These are phyloP conservation scores for Formica aserva DNA, from an alignment of 2,888 invertebrate species.

Conservation along the genomic window DNA sequence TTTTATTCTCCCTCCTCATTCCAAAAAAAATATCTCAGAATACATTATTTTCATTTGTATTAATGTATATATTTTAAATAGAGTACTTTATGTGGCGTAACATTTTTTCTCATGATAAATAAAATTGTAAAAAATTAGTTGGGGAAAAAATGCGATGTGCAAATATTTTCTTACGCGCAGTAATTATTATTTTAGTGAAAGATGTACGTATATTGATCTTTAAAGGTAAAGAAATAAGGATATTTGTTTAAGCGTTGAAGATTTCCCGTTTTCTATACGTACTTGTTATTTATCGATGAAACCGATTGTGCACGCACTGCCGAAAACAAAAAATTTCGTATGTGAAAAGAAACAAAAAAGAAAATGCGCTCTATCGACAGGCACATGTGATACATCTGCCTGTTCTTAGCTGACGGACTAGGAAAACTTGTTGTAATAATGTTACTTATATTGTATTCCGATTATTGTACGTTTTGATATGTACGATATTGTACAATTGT, in stretches of 20 bases:
- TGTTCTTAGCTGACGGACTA: background rate
- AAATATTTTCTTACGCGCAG: background rate
- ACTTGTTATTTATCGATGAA: conserved; percentile 17
- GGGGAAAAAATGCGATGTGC: background rate
- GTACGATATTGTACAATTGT: conserved; percentile 34
- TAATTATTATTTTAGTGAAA: conserved; percentile 17
- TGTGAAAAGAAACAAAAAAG: background rate
- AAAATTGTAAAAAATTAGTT: background rate
- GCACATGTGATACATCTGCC: background rate
- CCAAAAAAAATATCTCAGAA: background rate
- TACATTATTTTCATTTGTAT: background rate
- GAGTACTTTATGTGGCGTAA: background rate
- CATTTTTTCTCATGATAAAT: background rate
- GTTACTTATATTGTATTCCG: conserved; percentile 33
- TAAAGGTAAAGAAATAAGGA: background rate
- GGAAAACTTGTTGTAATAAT: conserved; percentile 34
- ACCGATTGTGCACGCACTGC: conserved; percentile 20
- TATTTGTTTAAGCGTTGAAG: conserved; percentile 16
- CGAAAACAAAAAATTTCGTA: background rate
- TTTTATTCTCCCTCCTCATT: background rate
- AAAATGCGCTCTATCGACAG: background rate
- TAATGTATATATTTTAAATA: background rate
- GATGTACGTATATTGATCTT: conserved; percentile 16
- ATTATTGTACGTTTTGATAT: conserved; percentile 44
- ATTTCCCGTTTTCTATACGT: conserved; percentile 16